Conservation (phyloP, 2,888 invertebrate species). For the Drosophila rubida region DNA sequence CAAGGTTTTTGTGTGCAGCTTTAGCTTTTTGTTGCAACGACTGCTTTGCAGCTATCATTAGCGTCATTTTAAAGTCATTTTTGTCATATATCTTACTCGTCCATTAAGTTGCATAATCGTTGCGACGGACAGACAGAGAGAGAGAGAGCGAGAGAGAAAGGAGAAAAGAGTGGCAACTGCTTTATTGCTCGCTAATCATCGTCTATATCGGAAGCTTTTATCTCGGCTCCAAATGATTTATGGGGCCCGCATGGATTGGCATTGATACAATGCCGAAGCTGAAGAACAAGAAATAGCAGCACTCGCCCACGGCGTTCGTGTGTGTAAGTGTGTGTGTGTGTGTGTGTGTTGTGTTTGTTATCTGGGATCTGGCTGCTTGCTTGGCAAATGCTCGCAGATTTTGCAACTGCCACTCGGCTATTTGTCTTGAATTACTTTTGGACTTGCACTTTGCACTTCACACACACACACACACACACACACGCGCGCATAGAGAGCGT, state of each 20-base stretch:
- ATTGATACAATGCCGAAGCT: conserved; percentile 59
- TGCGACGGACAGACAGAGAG: not conserved
- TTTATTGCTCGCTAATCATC: conserved; percentile 69
- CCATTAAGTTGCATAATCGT: conserved; percentile 47
- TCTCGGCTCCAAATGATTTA: conserved; percentile 70
- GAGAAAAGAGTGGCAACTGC: conserved; percentile 40
- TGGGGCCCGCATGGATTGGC: conserved; percentile 67
- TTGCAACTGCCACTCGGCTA: conserved; percentile 54
- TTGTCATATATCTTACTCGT: conserved; percentile 42
- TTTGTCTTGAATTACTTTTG: conserved; percentile 73
- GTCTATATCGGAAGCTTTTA: conserved; percentile 51
- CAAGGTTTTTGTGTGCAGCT: conserved; percentile 2
- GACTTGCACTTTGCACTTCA: conserved; percentile 52
- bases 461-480: conserved; percentile 21
- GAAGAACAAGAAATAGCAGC: not conserved
- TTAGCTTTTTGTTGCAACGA: not conserved
- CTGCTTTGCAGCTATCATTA: conserved; percentile 37
- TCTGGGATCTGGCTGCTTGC: conserved; percentile 23
- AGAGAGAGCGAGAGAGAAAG: not conserved
- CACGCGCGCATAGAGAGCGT: conserved; percentile 10
- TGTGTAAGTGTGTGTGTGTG: not conserved
- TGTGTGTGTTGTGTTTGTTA: conserved; percentile 15
- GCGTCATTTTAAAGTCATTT: conserved; percentile 32
- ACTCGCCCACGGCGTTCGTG: not conserved
- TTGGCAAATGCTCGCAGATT: conserved; percentile 58